These are phyloP conservation scores for Chinchilla lanigera DNA, from an alignment of 2,113 vertebrate species.

Conservation along the genomic window DNA sequence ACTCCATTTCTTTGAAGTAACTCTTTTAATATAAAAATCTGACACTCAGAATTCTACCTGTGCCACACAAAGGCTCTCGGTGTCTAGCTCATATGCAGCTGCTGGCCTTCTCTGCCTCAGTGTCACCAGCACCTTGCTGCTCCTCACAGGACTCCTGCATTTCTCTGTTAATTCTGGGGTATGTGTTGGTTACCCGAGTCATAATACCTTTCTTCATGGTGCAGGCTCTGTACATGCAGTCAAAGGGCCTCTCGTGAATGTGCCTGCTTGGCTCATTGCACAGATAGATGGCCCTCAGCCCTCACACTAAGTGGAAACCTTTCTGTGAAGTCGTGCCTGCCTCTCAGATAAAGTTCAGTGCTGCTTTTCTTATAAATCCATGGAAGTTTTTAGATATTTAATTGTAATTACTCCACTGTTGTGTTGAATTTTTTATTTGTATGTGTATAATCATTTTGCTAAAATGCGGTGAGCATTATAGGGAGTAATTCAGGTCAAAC, in stretches of 20 bases:
- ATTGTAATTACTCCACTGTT: not conserved
- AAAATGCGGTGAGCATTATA: not conserved
- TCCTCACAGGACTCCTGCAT: not conserved
- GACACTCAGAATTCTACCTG: not conserved
- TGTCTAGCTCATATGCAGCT: not conserved
- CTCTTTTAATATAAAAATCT: constrained; percentile 19
- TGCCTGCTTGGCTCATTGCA: not conserved
- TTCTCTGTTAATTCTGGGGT: not conserved
- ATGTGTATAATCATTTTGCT: not conserved
- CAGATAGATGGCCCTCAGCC: not conserved
- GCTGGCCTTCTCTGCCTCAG: not conserved
- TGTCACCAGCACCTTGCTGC: not conserved
- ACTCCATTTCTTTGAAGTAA: not conserved
- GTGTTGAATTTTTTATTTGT: not conserved
- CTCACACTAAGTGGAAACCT: not conserved
- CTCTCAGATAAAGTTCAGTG: not conserved
- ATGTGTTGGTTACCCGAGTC: not conserved
- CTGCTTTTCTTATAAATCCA: not conserved
- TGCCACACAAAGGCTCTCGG: not conserved
- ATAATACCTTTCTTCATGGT: not conserved
- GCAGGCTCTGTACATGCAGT: not conserved
- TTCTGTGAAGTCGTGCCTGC: not conserved
- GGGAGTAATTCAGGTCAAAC: not conserved
- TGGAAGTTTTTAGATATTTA: not conserved
- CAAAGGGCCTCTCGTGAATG: not conserved